A percentile compares a stretch with the other conserved stretches of the same genome.
These are phyloP conservation scores for Graptemys geographica DNA, from an alignment of 2,797 vertebrate species.

Conservation along the genomic window DNA sequence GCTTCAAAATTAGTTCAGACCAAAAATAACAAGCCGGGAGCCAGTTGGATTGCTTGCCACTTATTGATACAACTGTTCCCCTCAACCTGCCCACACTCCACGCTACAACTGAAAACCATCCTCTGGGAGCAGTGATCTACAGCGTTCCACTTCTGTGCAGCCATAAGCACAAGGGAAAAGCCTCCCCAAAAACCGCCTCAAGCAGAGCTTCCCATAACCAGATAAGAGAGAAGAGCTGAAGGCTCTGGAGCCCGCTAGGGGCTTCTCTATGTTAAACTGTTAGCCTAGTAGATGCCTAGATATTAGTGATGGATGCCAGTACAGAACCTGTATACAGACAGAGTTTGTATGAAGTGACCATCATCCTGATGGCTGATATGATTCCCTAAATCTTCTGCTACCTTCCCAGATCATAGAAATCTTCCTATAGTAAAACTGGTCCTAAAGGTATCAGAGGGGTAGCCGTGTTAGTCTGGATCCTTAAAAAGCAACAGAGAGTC, in stretches of 20 bases:
- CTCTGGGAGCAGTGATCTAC: background rate
- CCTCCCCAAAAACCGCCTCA: slow-evolving; percentile 16
- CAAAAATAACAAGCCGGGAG: slow-evolving; percentile 65
- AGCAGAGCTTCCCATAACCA: background rate
- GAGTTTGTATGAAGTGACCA: background rate
- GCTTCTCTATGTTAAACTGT: background rate
- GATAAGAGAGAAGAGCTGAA: background rate
- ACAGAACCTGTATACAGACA: background rate
- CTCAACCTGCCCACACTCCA: slow-evolving; percentile 66
- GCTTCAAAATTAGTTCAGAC: slow-evolving; percentile 55
- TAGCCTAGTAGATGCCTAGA: background rate
- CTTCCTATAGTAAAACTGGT: background rate
- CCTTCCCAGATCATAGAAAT: background rate
- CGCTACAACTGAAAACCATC: slow-evolving; percentile 51
- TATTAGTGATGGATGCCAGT: background rate
- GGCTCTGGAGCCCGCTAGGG: background rate
- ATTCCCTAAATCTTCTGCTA: background rate
- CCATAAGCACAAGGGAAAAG: background rate
- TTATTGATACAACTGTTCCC: slow-evolving; percentile 72
- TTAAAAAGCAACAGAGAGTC: no score
- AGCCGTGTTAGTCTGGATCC: no score
- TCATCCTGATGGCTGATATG: background rate
- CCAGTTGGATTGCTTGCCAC: slow-evolving; percentile 60
- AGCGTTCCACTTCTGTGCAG: background rate
- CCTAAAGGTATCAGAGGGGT: background rate